These are phyloP conservation scores for Brachymystax lenok DNA, from an alignment of 2,797 vertebrate genomes.

Conservation along the genomic window DNA sequence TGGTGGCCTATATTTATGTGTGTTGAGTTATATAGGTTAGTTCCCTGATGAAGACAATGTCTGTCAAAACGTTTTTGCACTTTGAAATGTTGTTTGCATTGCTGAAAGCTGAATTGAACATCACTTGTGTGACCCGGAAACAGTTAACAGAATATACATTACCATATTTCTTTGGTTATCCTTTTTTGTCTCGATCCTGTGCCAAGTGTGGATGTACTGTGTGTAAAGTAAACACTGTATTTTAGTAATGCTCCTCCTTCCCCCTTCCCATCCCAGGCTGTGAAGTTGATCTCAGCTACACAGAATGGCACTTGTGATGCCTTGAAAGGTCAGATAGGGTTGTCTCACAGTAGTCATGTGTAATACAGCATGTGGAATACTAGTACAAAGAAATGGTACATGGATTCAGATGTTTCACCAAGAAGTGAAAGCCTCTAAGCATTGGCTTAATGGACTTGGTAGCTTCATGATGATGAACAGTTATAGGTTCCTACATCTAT, in stretches of 20 bases:
- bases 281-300: slow-evolving; percentile 23
- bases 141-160: background rate
- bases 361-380: background rate
- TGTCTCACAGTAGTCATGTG: background rate
- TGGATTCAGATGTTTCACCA: background rate
- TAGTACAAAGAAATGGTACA: background rate
- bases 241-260: background rate
- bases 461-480: slow-evolving; percentile 1
- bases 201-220: background rate
- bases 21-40: background rate
- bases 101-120: background rate
- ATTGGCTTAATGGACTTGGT: background rate
- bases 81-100: background rate
- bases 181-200: background rate
- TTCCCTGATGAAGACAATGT: background rate
- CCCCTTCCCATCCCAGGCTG: background rate
- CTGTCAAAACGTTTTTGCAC: background rate
- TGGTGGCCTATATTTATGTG: background rate
- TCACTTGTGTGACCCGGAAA: background rate
- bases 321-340: background rate
- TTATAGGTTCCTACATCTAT: background rate
- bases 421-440: slow-evolving; percentile 40
- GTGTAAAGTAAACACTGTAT: slow-evolving; percentile 1
- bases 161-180: background rate
- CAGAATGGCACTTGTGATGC: background rate